These are phyloP conservation scores for Synanthedon formicaeformis DNA, from an alignment of 2,888 invertebrate genomes.

Conservation along the genomic window DNA sequence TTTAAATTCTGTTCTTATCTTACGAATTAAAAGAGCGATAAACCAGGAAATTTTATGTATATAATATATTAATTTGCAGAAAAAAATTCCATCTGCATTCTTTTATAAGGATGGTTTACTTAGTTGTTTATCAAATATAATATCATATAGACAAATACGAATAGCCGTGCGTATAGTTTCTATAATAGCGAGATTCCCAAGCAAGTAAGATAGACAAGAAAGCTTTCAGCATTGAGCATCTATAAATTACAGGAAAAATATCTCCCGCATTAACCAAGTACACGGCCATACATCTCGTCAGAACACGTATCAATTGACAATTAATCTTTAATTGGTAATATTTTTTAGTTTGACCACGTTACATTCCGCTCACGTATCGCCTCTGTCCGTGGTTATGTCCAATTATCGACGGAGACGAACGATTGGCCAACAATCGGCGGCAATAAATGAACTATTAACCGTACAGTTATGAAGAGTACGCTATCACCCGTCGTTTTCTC, in stretches of 20 bases:
- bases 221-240: not conserved
- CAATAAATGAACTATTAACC: conserved; percentile 3
- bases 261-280: not conserved
- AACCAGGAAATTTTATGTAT: too few species aligned
- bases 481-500: conserved; percentile 42
- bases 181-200: too few species aligned
- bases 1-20: too few species aligned
- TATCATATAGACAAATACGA: too few species aligned
- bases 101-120: too few species aligned
- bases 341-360: not conserved
- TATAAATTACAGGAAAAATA: not conserved
- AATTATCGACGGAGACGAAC: conserved; percentile 7
- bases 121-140: too few species aligned
- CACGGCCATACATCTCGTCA: not conserved
- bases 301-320: not conserved
- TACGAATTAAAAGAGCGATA: too few species aligned
- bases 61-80: too few species aligned
- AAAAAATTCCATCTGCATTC: too few species aligned
- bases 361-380: not conserved
- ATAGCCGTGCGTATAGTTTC: too few species aligned
- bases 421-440: not conserved
- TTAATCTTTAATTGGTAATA: not conserved
- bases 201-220: too few species aligned
- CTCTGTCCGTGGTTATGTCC: conserved; percentile 8
- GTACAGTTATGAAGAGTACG: conserved; percentile 32